These are phyloP conservation scores for Alfaro cultratus DNA, from an alignment of 2,797 vertebrate genomes.

Conservation along the genomic window DNA sequence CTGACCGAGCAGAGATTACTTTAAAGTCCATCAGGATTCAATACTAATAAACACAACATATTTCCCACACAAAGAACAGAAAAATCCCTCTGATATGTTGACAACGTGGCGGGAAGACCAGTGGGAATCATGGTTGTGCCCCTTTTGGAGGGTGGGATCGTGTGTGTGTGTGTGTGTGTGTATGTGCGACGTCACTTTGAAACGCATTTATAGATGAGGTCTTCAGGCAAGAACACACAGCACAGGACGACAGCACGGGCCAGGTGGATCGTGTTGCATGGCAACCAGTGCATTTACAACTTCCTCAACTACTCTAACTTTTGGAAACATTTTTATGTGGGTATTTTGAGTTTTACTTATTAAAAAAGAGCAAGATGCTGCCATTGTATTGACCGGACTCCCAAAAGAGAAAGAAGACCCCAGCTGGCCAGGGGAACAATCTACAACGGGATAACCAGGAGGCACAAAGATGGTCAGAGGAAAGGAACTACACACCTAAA, in stretches of 20 bases:
- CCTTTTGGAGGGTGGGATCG: too few relatives aligned
- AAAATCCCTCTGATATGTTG: too few relatives aligned
- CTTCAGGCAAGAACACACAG: conserved; percentile 23
- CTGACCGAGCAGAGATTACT: too few relatives aligned
- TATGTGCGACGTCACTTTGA: too few relatives aligned
- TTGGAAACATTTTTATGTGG: not conserved
- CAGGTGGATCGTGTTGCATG: conserved; percentile 15
- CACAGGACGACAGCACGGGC: not conserved
- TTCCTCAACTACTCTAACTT: not conserved
- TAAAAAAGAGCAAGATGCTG: not conserved
- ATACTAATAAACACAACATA: too few relatives aligned
- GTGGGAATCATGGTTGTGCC: too few relatives aligned
- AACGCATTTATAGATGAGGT: not conserved
- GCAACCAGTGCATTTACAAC: conserved; percentile 15
- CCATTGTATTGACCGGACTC: not conserved
- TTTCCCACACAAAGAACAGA: too few relatives aligned
- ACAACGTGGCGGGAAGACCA: too few relatives aligned
- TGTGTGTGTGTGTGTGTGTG: too few relatives aligned
- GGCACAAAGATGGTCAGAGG: conserved; percentile 19
- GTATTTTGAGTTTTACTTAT: conserved; percentile 6
- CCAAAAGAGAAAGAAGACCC: not conserved
- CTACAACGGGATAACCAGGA: not conserved
- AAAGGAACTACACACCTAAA: conserved; percentile 5
- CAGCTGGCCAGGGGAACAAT: not conserved
- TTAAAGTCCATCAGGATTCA: too few relatives aligned